phyloP scores from a whole-genome alignment of 2,113 vertebrate genomes.

The Lontra canadensis region DNA sequence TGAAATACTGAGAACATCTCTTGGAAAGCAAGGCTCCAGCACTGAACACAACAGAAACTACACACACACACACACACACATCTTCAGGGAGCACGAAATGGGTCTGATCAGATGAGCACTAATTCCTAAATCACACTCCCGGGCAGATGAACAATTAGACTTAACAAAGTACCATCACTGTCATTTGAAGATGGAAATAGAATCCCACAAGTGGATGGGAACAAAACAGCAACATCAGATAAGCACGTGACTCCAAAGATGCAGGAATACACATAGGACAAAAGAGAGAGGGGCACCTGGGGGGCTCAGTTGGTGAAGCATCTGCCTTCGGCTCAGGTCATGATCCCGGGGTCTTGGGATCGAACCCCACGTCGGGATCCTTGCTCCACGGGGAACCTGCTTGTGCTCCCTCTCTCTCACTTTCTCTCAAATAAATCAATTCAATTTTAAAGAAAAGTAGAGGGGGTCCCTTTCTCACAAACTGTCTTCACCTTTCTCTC shows the following conservation, averaged over 20 bases:
- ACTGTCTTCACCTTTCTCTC: neutral
- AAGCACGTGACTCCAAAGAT: neutral
- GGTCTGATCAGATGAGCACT: neutral
- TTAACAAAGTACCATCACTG: too few relatives aligned
- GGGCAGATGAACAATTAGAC: neutral
- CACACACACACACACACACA: neutral
- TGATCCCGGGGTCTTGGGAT: neutral
- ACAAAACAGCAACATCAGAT: accelerated
- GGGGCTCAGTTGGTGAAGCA: neutral
- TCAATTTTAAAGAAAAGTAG: neutral
- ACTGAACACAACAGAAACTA: neutral
- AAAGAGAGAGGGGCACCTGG: neutral
- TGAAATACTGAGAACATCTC: neutral
- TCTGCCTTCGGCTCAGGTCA: neutral
- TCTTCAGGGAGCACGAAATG: neutral
- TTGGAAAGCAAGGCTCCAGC: neutral
- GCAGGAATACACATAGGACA: neutral
- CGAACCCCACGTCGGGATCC: neutral
- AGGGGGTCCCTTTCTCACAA: too few relatives aligned
- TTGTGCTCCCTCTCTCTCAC: neutral
- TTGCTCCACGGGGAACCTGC: neutral
- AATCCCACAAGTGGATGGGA: neutral
- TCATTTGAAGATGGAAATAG: neutral
- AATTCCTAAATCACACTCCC: neutral
- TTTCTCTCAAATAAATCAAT: neutral